Evolutionary conservation across 2,888 invertebrate genomes (phyloP).

Genomic region (Gastracanthus pulcherrimus): DNA sequence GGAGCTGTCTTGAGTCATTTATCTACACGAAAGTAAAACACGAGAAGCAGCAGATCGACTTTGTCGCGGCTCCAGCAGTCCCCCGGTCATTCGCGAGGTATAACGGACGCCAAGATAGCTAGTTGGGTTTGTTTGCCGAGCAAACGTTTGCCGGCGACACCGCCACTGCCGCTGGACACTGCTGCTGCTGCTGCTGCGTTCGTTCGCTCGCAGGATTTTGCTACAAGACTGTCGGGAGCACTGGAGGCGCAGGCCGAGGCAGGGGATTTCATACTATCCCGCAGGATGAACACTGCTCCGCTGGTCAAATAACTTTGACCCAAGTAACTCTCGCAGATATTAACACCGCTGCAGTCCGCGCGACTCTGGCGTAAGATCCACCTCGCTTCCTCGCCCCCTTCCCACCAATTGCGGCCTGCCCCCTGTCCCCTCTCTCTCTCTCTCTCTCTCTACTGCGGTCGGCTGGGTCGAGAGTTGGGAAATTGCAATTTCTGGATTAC

Average conservation of each 20-base stretch:
- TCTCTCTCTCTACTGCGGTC: not conserved
- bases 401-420: not conserved
- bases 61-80: slow-evolving; percentile 6
- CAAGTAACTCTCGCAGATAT: slow-evolving; percentile 71
- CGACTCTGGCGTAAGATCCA: slow-evolving; percentile 12
- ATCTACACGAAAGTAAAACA: slow-evolving; percentile 32
- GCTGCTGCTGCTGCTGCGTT: slow-evolving; percentile 62
- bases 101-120: slow-evolving; percentile 39
- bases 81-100: slow-evolving; percentile 19
- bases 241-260: slow-evolving; percentile 63
- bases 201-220: slow-evolving; percentile 66
- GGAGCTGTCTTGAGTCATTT: slow-evolving; percentile 18
- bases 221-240: slow-evolving; percentile 73
- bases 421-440: not conserved
- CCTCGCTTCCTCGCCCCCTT: too few species aligned
- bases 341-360: slow-evolving; percentile 60
- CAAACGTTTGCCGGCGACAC: slow-evolving; percentile 78
- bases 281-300: slow-evolving; percentile 72
- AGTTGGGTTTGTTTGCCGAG: slow-evolving; percentile 73
- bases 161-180: slow-evolving; percentile 71
- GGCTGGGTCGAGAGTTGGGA: not conserved
- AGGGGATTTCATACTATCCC: slow-evolving; percentile 74
- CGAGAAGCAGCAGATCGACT: slow-evolving; percentile 10
- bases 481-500: slow-evolving; percentile 48
- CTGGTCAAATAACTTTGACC: slow-evolving; percentile 75